Conservation (phyloP, 2,888 invertebrate species). For the Diplolepis rosae region DNA sequence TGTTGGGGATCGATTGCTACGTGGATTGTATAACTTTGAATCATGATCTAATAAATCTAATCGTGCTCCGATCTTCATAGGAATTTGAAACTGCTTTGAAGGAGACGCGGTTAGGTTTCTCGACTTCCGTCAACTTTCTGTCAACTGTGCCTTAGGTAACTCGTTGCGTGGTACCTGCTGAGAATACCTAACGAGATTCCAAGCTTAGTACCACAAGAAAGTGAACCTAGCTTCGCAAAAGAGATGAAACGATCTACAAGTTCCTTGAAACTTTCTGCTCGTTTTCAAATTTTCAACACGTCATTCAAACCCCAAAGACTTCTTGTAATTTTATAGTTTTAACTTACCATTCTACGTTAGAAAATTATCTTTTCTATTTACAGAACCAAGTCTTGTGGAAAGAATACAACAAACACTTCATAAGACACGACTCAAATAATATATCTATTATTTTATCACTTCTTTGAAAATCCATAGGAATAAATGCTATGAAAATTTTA, state of each 20-base stretch:
- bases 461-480: too few relatives aligned
- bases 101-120: conserved; percentile 16
- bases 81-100: conserved; percentile 17
- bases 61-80: background rate
- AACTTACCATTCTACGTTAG: too few relatives aligned
- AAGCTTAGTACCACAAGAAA: conserved; percentile 3
- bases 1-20: background rate
- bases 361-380: too few relatives aligned
- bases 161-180: conserved; percentile 17
- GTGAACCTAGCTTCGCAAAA: background rate
- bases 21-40: background rate
- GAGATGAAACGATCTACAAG: background rate
- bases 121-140: conserved; percentile 17
- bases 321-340: background rate
- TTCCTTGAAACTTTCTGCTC: background rate
- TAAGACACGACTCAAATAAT: too few relatives aligned
- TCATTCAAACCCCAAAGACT: background rate
- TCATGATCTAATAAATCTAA: background rate
- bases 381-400: background rate
- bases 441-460: too few relatives aligned
- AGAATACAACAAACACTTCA: too few relatives aligned
- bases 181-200: conserved; percentile 19
- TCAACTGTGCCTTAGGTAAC: background rate
- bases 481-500: too few relatives aligned
- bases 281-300: background rate